phyloP scores from a whole-genome alignment of 2,797 vertebrate genomes.

The Molothrus aeneus region DNA sequence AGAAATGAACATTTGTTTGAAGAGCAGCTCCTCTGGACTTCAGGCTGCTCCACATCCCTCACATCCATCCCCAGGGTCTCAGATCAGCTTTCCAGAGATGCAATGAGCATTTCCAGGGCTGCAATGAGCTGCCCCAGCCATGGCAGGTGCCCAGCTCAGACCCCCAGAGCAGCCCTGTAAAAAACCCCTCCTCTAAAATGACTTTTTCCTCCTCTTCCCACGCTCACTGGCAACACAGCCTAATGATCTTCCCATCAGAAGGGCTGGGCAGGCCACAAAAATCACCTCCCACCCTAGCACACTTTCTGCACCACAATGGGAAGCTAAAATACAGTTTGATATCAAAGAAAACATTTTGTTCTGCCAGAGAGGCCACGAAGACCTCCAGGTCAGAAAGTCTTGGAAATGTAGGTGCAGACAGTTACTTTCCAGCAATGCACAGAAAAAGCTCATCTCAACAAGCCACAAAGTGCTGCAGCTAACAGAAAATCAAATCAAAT shows the following conservation, averaged over 20 bases:
- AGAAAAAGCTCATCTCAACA: not conserved
- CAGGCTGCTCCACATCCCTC: not conserved
- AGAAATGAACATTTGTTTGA: not conserved
- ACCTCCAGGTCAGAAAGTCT: not conserved
- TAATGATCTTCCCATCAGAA: not conserved
- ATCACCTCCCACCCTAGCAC: fast-evolving
- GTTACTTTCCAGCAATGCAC: not conserved
- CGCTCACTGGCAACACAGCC: not conserved
- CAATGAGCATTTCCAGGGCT: not conserved
- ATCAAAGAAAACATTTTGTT: not conserved
- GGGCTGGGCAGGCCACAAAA: not conserved
- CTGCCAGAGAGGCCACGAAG: not conserved
- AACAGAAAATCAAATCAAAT: not conserved
- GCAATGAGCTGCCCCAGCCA: not conserved
- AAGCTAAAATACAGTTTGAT: not conserved
- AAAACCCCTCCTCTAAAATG: not conserved
- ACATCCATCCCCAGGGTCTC: not conserved
- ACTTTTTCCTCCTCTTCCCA: not conserved
- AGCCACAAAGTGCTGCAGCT: not conserved
- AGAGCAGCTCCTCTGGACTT: not conserved
- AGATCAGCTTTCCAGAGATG: not conserved
- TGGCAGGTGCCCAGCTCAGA: fast-evolving
- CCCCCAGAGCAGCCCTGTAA: not conserved
- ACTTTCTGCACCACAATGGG: not conserved
- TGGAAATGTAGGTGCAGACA: not conserved